Evolutionary conservation across 2,797 vertebrate species (phyloP).

Genomic region (Simalia tracyae): DNA sequence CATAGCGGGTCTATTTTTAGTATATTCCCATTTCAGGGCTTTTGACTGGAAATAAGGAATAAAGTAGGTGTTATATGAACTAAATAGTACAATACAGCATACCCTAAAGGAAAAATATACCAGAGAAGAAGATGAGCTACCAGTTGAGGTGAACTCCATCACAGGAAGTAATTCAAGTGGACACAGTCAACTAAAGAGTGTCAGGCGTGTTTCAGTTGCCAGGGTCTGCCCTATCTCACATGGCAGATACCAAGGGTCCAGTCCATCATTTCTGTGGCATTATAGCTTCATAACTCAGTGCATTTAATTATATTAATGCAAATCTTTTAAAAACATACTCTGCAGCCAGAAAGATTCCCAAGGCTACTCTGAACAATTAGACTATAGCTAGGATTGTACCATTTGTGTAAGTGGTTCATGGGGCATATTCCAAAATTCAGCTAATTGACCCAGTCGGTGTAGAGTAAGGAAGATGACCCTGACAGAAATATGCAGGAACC

Average conservation of each 20-base stretch:
- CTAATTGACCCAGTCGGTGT: not conserved
- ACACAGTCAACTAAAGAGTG: not conserved
- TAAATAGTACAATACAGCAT: not conserved
- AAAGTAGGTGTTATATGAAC: not conserved
- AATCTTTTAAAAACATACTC: not conserved
- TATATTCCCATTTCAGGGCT: constrained; percentile 17
- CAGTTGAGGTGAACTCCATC: not conserved
- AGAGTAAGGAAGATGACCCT: not conserved
- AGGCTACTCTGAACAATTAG: not conserved
- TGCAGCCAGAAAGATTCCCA: not conserved
- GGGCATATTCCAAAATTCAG: not conserved
- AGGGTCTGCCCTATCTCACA: not conserved
- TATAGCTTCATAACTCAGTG: not conserved
- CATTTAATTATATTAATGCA: not conserved
- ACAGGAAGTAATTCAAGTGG: not conserved
- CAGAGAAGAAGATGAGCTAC: not conserved
- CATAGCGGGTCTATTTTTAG: not conserved
- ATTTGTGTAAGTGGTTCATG: not conserved
- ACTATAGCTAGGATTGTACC: not conserved
- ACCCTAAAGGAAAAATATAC: not conserved
- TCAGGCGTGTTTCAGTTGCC: not conserved
- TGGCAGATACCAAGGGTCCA: not conserved
- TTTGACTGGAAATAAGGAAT: not conserved
- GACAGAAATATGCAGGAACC: not conserved
- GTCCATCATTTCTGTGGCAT: not conserved